Evolutionary conservation across 2,888 invertebrate species (phyloP), one percentile per base, ranked within the genome.

Genomic region (Vandiemenella viatica): DNA sequence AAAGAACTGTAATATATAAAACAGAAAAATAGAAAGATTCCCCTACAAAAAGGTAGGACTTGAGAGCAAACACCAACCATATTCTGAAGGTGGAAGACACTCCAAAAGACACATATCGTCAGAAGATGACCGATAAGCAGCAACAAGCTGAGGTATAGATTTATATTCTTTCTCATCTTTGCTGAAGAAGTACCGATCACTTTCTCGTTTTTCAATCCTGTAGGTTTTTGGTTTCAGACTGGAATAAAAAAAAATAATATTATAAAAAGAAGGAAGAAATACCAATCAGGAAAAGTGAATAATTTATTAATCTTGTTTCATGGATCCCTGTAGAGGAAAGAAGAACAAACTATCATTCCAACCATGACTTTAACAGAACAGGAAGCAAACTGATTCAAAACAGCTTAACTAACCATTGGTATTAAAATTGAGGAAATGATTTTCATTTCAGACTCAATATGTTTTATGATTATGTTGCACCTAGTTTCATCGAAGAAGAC

Each of bases 21-120:
- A 18, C 37, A 49, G 38, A 26, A 19, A 43, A 41, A 46, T 42
- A 46, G 53, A 47, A 44, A 22, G 18, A n/a, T 15, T 22, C 23
- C 13, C 26, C 4, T 42, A 18, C n/a, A 37, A 46, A 45, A 37
- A 51, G 43, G 20, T 26, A 6, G 15, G 18, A 3, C 16, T 16
- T 4, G n/a, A 5, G 40, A 40, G 22, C 21, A 45, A 18, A 48
- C 50, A 55, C 63, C 64, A 67, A 86, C 87, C 90, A 68, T 86
- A 87, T 72, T 88, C 88, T 0, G 89, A 87, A 8, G 89, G 84
- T 18, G 86, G 88, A 62, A 91, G 73, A 59, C 88, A 85, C 62
- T 85, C 83, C 43, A 75, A 73, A 7, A 85, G 66, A 60, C 70
- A 78, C 60, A 83, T 73, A 44, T 70, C 74, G 1, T 75, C 74